Evolutionary conservation across 2,888 invertebrate genomes (phyloP), one percentile per base, ranked within the genome.

Genomic region (Augochlorella aurata): DNA sequence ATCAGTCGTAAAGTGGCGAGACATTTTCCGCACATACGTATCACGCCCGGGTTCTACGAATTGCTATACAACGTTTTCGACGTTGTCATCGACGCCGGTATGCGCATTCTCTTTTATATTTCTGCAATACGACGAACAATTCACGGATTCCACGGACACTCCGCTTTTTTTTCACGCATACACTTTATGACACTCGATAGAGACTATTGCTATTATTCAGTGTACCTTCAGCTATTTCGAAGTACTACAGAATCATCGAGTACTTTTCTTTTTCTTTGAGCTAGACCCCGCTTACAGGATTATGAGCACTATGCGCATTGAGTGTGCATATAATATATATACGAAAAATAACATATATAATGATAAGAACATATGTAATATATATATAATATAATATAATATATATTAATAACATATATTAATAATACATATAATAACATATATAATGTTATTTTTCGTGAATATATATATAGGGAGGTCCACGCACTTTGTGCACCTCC

Each of bases 1-100:
- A 74, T 79, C 79, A 24, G 50, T 71, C 65, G 58, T 61, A 58
- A 77, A 77, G 21, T 63, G 18, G 49, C 18, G 12, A 52, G 18
- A 54, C 58, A 44, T 74, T 69, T 18, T 73, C 49, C 54, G 9
- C n/a, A 4, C 38, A 4, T 29, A 2, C 3, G 29, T 3, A 54
- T 54, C 54, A 18, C n/a, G 8, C 0, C 24, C 9, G 12, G 29
- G 8, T 61, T 24, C 67, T n/a, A 49, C 58, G 52, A 47, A 16
- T 9, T 24, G 16, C 24, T 29, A 7, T 0, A 14, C 44, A 29
- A 54, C 44, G 58, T 61, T 45, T 38, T 24, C 54, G 14, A 58
- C 24, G 54, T n/a, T 38, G 12, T 52, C 44, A 24, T 44, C 54
- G 70, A 18, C 44, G 4, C 45, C 21, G 54, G 2, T n/a, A 58